Evolutionary conservation across 2,797 vertebrate genomes (phyloP), one percentile per base, ranked within the genome.

Genomic region (Lagodon rhomboides): DNA sequence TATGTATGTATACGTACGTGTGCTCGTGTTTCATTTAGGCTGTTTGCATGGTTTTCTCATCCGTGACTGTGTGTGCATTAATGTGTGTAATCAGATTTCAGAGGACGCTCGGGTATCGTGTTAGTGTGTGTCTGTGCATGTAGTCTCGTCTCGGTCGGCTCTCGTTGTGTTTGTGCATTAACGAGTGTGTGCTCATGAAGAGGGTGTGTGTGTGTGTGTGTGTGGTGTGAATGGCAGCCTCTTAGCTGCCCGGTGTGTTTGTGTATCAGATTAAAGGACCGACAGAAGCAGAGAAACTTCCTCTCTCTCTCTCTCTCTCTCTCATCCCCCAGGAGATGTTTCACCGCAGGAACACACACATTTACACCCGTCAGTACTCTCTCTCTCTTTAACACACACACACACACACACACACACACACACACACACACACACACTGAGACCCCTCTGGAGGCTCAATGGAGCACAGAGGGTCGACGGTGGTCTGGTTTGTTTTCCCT

Each of bases 231-330:
- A 85, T 87, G 90, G 65, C 80, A 82, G 84, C 58, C 88, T 92
- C 90, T 92, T 79, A 88, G 85, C 34, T 87, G 80, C 85, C n/a
- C 17, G 56, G 76, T 85, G 77, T 91, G 90, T 93, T 92, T 94
- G 80, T 90, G 79, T 90, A 87, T 90, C 87, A 86, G 90, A 89
- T 93, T 91, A 92, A 94, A 91, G 85, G 74, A 78, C 85, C 67
- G 41, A 80, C 59, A 50, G 82, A 80, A 89, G 73, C 79, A 10
- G 4, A 82, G 83, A 80, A 86, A 90, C 89, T 84, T 91, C 91
- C 91, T 85, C 86, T 69, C 59, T 27, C 79, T 77, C 77, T 67
- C 54, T 68, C 3, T 47, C 69, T 30, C 51, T 58, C 30, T 27
- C 69, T 30, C 10, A 44, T 62, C 80, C 79, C 75, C 18, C 46